Evolutionary conservation across 2,888 invertebrate species (phyloP).

Genomic region (Drymonia ruficornis): DNA sequence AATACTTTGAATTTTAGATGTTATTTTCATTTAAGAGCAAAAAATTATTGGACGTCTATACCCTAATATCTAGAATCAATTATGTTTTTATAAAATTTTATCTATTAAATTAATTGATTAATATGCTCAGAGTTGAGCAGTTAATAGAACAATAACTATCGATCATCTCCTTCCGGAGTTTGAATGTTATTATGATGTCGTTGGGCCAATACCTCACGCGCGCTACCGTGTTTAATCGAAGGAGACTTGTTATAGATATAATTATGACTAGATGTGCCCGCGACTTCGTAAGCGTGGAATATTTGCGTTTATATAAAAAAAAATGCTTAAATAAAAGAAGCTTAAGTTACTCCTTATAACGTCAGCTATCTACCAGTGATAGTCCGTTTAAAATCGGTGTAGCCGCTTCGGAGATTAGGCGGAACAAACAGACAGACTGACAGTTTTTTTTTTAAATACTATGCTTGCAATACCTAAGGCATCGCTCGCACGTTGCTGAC

Average conservation of each 20-base stretch:
- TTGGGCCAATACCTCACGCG: conserved; percentile 5
- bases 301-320: too few species aligned
- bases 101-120: conserved; percentile 21
- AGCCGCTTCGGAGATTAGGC: too few species aligned
- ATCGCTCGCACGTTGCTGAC: too few species aligned
- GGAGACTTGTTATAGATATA: conserved; percentile 9
- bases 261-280: too few species aligned
- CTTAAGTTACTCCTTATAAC: too few species aligned
- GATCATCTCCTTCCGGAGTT: conserved; percentile 5
- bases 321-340: background rate
- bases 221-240: conserved; percentile 9
- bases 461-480: too few species aligned
- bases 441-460: too few species aligned
- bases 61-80: background rate
- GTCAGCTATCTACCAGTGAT: background rate
- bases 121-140: conserved; percentile 9
- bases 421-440: conserved; percentile 1
- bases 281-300: too few species aligned
- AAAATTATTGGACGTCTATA: too few species aligned
- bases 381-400: too few species aligned
- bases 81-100: background rate
- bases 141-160: conserved; percentile 5
- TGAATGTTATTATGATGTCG: conserved; percentile 1
- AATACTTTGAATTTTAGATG: too few species aligned
- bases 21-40: too few species aligned